A percentile compares a stretch with the other conserved stretches of the same genome.
Evolutionary conservation across 2,888 invertebrate species (phyloP).

Genomic region (Chirona hameri): DNA sequence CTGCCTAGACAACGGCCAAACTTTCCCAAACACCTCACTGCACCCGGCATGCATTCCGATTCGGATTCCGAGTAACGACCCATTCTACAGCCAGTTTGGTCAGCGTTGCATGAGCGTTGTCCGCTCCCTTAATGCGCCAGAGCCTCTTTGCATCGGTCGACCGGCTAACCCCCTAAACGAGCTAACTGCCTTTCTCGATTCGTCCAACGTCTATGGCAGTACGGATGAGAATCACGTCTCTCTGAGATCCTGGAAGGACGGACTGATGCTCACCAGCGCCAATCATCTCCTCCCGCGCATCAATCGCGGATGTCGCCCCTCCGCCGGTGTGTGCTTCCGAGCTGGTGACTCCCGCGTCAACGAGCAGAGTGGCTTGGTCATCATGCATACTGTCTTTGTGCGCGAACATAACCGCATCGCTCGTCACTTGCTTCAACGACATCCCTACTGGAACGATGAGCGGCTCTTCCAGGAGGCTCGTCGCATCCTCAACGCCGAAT

Average conservation of each 20-base stretch:
- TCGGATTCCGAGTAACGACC: conserved; percentile 56
- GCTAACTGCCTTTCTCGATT: conserved; percentile 69
- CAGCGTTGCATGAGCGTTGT: conserved; percentile 22
- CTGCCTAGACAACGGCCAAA: no score
- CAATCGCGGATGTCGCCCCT: no score
- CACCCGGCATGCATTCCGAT: conserved; percentile 67
- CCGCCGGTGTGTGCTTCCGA: conserved; percentile 58
- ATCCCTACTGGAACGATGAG: no score
- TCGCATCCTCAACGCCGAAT: no score
- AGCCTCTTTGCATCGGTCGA: not conserved
- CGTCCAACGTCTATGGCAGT: conserved; percentile 77
- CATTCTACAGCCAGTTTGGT: conserved; percentile 50
- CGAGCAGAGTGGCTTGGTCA: conserved; percentile 60
- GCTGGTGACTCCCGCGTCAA: conserved; percentile 54
- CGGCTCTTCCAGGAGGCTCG: no score
- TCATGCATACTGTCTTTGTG: conserved; percentile 64
- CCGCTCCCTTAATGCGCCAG: not conserved
- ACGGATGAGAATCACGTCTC: conserved; percentile 60
- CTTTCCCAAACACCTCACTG: no score
- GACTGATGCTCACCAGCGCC: conserved; percentile 45
- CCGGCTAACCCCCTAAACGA: conserved; percentile 41
- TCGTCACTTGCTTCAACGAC: no score
- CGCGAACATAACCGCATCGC: conserved; percentile 54
- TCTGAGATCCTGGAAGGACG: conserved; percentile 54
- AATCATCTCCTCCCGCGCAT: no score